phyloP scores from a whole-genome alignment of 2,888 invertebrate genomes.

The Polyploca ridens region DNA sequence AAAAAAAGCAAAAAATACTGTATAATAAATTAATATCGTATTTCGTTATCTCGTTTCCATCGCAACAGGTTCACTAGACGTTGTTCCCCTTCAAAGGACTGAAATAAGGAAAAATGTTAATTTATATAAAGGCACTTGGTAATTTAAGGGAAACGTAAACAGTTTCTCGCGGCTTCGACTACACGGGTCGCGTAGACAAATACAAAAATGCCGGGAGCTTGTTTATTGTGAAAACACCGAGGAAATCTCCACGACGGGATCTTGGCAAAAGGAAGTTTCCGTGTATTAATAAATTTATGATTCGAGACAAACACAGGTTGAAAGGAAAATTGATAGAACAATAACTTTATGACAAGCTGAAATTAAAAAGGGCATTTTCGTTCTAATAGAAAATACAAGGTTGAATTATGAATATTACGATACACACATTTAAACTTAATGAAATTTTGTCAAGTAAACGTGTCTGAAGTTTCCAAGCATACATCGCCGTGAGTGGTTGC shows the following conservation, averaged over 20 bases:
- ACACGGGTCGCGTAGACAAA: background rate
- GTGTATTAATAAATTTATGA: conserved; percentile 9
- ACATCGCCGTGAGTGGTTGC: background rate
- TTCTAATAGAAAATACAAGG: background rate
- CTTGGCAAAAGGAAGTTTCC: background rate
- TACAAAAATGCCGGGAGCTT: conserved; percentile 9
- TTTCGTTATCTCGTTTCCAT: conserved; percentile 5
- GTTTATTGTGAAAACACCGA: conserved; percentile 8
- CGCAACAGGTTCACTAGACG: conserved; percentile 10
- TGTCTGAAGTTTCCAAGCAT: background rate
- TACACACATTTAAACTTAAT: background rate
- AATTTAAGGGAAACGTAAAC: conserved; percentile 11
- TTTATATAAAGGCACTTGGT: conserved; percentile 10
- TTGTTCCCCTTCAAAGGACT: background rate
- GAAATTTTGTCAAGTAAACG: background rate
- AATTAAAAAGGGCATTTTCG: background rate
- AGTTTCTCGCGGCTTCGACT: conserved; percentile 1
- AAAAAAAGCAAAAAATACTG: background rate
- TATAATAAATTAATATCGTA: conserved; percentile 9
- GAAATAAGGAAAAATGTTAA: background rate
- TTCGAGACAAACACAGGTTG: background rate
- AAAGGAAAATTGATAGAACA: conserved; percentile 1
- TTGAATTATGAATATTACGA: background rate
- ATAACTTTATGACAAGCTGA: background rate
- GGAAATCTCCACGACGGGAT: conserved; percentile 2